A percentile compares a stretch with the other conserved stretches of the same genome.
These are phyloP conservation scores for Temnothorax longispinosus DNA, from an alignment of 1,140 invertebrate genomes.

Conservation along the genomic window DNA sequence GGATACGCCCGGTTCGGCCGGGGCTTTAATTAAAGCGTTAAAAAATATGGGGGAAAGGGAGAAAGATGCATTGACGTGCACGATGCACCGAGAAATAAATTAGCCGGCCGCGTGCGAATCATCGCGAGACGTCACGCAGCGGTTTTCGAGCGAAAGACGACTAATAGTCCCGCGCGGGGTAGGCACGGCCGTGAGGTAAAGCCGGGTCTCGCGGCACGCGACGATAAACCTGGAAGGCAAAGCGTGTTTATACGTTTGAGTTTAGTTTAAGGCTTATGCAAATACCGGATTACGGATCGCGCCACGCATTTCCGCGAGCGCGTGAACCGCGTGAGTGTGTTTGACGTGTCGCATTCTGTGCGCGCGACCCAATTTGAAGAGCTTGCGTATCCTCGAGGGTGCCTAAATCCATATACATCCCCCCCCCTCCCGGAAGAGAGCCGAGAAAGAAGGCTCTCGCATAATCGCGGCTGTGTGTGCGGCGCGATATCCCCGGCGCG, in stretches of 20 bases:
- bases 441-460: neutral
- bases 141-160: slow-evolving; percentile 8
- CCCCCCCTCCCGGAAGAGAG: neutral
- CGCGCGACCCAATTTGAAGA: slow-evolving; percentile 3
- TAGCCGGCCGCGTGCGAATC: neutral
- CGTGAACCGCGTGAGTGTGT: neutral
- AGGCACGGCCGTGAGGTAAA: neutral
- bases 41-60: neutral
- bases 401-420: neutral
- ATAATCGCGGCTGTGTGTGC: neutral
- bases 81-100: neutral
- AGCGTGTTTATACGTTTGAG: slow-evolving; percentile 22
- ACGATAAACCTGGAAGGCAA: slow-evolving; percentile 17
- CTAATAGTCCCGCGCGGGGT: neutral
- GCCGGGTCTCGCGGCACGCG: neutral
- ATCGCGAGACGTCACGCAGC: neutral
- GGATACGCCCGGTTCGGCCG: neutral
- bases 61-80: neutral
- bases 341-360: neutral
- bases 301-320: slow-evolving; percentile 10
- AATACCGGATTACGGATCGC: slow-evolving; percentile 7
- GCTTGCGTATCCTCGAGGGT: neutral
- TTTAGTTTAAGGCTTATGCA: slow-evolving; percentile 20
- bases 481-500: neutral
- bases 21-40: slow-evolving; percentile 32